Percentiles rank a stretch among this genome's conserved stretches.
Evolutionary conservation across 2,113 vertebrate species (phyloP).

Genomic region (human (Homo sapiens)): DNA sequence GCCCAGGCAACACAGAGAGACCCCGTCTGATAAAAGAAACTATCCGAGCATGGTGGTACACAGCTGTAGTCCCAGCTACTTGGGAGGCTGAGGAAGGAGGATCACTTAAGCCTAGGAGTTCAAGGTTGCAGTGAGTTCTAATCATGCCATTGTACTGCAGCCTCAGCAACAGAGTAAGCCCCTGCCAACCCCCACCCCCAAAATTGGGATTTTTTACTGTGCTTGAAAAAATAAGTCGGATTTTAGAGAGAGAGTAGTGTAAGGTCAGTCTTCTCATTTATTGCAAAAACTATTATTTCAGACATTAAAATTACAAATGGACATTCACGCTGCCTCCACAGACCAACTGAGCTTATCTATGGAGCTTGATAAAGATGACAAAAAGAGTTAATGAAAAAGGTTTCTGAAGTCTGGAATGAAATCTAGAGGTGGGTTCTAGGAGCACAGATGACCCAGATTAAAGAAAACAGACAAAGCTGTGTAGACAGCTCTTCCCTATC

Average conservation of each 20-base stretch:
- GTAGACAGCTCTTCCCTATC: background rate
- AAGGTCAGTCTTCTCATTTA: background rate
- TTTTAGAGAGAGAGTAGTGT: background rate
- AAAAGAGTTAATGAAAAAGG: background rate
- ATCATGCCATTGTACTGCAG: background rate
- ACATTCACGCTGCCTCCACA: background rate
- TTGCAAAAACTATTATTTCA: background rate
- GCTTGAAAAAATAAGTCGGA: background rate
- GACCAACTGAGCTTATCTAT: background rate
- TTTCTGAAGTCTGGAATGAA: background rate
- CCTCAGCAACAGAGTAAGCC: background rate
- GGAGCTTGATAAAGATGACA: background rate
- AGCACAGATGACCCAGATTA: background rate
- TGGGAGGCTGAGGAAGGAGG: too few species aligned
- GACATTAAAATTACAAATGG: conserved; percentile 11
- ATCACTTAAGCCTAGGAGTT: background rate
- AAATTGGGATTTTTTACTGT: background rate
- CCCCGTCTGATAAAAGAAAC: background rate
- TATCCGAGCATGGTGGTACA: background rate
- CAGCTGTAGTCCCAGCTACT: too few species aligned
- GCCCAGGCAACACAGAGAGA: background rate
- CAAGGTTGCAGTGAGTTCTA: background rate
- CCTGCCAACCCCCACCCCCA: too few species aligned
- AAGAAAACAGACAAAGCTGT: background rate
- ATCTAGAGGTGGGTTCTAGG: background rate